Conservation (phyloP, 2,113 vertebrate genomes). For the Progne subis region DNA sequence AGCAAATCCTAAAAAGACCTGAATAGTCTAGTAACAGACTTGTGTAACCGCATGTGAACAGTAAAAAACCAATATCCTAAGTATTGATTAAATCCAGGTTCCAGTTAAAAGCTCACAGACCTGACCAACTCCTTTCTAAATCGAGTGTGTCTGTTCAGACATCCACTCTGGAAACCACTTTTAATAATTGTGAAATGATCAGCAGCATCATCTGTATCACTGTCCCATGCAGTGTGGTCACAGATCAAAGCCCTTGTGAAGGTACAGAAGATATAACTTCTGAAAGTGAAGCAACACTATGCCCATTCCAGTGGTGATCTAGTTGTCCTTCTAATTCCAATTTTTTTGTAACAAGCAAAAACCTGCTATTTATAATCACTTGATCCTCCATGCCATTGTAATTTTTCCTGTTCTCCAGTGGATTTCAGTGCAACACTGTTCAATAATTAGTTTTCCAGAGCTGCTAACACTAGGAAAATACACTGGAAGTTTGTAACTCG, state of each 20-base stretch:
- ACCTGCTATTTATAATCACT: background rate
- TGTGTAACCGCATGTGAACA: background rate
- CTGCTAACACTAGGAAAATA: background rate
- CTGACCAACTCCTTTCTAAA: background rate
- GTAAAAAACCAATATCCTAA: background rate
- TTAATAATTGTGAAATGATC: background rate
- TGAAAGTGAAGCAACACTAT: background rate
- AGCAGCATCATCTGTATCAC: background rate
- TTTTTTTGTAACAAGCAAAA: background rate
- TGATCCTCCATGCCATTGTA: background rate
- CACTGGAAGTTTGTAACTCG: background rate
- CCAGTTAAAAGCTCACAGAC: background rate
- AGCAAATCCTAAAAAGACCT: background rate
- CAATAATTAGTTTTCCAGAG: background rate
- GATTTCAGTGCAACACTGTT: background rate
- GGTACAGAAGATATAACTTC: background rate
- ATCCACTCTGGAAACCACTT: background rate
- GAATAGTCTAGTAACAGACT: background rate
- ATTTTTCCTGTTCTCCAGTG: background rate
- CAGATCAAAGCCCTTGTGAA: background rate
- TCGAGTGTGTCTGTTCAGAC: background rate
- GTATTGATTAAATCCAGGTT: background rate
- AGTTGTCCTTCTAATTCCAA: background rate
- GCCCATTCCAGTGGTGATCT: background rate
- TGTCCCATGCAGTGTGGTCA: background rate